These are phyloP conservation scores for Microctenopoma lineatum DNA, from an alignment of 2,797 vertebrate genomes.

Conservation along the genomic window DNA sequence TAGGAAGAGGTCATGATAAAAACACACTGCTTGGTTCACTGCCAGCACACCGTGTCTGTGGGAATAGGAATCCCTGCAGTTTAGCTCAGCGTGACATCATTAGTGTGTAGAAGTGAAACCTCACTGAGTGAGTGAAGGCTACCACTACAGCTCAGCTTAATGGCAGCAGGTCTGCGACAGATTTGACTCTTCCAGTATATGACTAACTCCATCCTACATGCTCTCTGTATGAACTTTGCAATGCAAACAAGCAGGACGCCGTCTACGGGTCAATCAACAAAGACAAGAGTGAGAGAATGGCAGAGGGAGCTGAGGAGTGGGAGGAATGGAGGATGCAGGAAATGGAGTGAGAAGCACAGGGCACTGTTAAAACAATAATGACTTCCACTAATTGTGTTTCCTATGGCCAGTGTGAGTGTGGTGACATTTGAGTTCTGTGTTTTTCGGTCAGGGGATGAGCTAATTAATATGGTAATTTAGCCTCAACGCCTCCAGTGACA, in stretches of 20 bases:
- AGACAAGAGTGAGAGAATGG: constrained; percentile 31
- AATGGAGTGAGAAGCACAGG: constrained; percentile 65
- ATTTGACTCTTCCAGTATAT: constrained; percentile 21
- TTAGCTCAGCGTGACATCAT: constrained; percentile 38
- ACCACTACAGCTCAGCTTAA: constrained; percentile 1
- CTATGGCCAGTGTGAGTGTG: constrained; percentile 70
- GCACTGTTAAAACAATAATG: constrained; percentile 74
- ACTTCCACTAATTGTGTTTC: constrained; percentile 83
- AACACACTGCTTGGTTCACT: constrained; percentile 11
- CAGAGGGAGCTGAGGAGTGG: constrained; percentile 45
- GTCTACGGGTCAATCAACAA: constrained; percentile 33
- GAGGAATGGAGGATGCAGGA: constrained; percentile 53
- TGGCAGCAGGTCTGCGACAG: constrained; percentile 4
- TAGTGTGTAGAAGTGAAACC: constrained; percentile 53
- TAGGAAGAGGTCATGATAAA: constrained; percentile 27
- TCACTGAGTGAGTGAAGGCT: constrained; percentile 30
- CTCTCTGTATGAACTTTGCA: constrained; percentile 33
- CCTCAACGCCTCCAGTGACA: constrained; percentile 76
- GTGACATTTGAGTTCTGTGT: constrained; percentile 82
- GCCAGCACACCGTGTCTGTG: constrained; percentile 27
- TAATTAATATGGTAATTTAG: constrained; percentile 87
- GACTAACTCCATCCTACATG: constrained; percentile 36
- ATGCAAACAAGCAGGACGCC: constrained; percentile 31
- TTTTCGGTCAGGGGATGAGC: constrained; percentile 80
- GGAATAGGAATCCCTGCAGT: constrained; percentile 44